Base-by-base conservation (phyloP, 1,140 invertebrate genomes). In the Drosophila kurseongensis region DNA sequence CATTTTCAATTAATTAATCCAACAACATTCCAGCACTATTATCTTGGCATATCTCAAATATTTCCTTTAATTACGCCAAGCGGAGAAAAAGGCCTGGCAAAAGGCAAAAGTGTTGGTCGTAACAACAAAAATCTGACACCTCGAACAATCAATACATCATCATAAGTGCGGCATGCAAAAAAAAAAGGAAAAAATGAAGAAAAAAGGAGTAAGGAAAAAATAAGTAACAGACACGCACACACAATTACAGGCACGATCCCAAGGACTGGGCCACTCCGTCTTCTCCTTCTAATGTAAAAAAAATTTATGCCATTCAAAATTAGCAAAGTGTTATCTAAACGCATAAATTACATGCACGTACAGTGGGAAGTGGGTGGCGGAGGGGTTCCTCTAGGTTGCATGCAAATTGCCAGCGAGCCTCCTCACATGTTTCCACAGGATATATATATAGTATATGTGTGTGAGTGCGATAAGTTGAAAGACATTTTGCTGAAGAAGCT, bases 1-100 rank as follows among this genome's bases (percentile, higher is more conserved):
- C 84, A 89, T 89, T 89, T 89, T 89, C 84, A 89, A 89, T 89
- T 89, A 89, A 89, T 89, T 89, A 89, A 89, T 89, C 85, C 84
- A 89, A 89, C 84, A 89, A 72, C 85, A 89, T 89, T 89, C 84
- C 84, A 78, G 77, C 81, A 84, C 85, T 90, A 89, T 89, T 89
- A 90, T 89, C 84, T 84, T 79, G 85, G 84, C 84, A 73, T 89
- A 89, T 89, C 84, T 89, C 85, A 80, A 89, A 89, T 89, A 89
- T 89, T 89, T 89, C 79, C 84, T 84, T 89, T 89, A 89, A 89
- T 89, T 89, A 89, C 85, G 85, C 69, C 79, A 84, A 63, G 36
- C 41, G 10, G 45, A 52, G 55, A 59, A 35, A 10, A 60, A 41
- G 48, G 7, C 29, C 38, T 23, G 29, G 32, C 65, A 65, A 38